Conservation (phyloP, 2,113 vertebrate genomes). For the Triplophysa siluroides region DNA sequence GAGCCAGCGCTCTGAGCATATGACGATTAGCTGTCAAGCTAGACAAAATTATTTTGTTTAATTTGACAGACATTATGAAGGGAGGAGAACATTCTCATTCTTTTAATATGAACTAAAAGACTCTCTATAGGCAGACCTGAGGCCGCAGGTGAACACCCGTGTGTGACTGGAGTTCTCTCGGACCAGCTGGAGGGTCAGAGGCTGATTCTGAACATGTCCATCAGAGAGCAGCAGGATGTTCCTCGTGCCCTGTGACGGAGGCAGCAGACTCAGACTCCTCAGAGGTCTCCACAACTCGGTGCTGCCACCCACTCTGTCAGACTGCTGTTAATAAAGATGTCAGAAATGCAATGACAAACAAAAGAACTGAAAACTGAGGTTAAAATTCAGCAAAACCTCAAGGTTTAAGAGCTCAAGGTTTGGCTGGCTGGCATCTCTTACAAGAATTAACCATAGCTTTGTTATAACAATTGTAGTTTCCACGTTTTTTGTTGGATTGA, state of each 20-base stretch:
- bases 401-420: too few relatives aligned
- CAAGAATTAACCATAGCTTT: too few relatives aligned
- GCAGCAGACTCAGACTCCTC: constrained; percentile 76
- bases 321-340: constrained; percentile 59
- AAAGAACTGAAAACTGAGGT: background rate
- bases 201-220: constrained; percentile 82
- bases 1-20: constrained; percentile 82
- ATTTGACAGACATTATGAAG: background rate
- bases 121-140: constrained; percentile 71
- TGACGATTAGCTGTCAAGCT: constrained; percentile 85
- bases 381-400: too few relatives aligned
- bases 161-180: constrained; percentile 73
- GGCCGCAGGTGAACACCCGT: constrained; percentile 84
- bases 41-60: background rate
- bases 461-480: too few relatives aligned
- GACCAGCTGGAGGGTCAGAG: constrained; percentile 75
- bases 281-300: constrained; percentile 86
- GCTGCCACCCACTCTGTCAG: constrained; percentile 76
- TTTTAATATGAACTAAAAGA: background rate
- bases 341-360: background rate
- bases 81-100: background rate
- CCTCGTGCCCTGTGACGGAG: constrained; percentile 72
- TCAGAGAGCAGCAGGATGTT: constrained; percentile 86
- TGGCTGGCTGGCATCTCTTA: too few relatives aligned
- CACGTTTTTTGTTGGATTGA: too few relatives aligned